Evolutionary conservation across 2,888 invertebrate genomes (phyloP), one percentile per base, ranked within the genome.

Genomic region (Thymelicus lineola): DNA sequence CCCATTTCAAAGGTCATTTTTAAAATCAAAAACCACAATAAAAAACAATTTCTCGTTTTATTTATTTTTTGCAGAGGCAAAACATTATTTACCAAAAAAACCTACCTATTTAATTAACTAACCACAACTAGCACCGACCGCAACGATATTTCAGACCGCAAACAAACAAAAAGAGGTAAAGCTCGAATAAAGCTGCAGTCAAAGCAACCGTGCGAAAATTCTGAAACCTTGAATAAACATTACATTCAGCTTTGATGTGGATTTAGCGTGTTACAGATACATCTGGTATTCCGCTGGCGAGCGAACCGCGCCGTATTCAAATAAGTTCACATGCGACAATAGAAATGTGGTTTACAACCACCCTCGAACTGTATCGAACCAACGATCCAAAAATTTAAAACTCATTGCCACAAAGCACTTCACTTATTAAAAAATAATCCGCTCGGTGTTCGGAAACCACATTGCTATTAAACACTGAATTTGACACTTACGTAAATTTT

Each of bases 401-500:
- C 62, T 68, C 75, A 17, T 63, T 59, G 48, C 71, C 77, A 75
- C 67, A 68, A 72, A 73, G 71, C 75, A 73, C 73, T 74, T 64
- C 66, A 72, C 74, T 66, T 42, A 28, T 67, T 14, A 71, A 71
- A 75, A 73, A 74, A 69, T 77, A 79, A 81, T 86, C 86, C 86
- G 50, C 46, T 79, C 82, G 83, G 86, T 85, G 85, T 88, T 89
- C 90, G 87, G 85, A 85, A 87, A 90, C 91, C 91, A 89, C 90
- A 90, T 78, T 86, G 84, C 88, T 82, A 82, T 86, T 57, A 68
- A 28, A 82, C 87, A 86, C 85, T 83, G 45, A 75, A 77, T 83
- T 86, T 89, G 88, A 88, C 93, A 93, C 93, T 93, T 93, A 93
- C 93, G 90, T 92, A 92, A 86, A 92, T 82, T 91, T 91, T 91